Evolutionary conservation across 2,113 vertebrate species (phyloP).

Genomic region (Rhipidura dahli): DNA sequence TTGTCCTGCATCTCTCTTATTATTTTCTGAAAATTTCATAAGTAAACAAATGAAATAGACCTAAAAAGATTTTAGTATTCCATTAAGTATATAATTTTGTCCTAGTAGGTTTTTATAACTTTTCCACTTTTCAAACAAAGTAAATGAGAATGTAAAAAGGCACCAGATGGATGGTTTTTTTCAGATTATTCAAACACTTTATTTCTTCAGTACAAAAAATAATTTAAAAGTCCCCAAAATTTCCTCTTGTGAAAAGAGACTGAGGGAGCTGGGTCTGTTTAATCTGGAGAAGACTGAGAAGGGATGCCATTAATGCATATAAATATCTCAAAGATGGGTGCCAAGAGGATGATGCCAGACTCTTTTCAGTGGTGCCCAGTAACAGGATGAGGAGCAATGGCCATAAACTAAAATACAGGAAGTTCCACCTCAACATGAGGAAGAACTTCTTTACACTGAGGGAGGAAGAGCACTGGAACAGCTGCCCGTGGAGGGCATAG

Average conservation of each 20-base stretch:
- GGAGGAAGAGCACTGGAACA: not conserved
- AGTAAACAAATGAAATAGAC: not conserved
- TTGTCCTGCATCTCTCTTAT: not conserved
- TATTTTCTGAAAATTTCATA: not conserved
- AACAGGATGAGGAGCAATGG: not conserved
- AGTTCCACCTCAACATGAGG: not conserved
- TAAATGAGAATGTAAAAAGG: not conserved
- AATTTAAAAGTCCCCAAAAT: not conserved
- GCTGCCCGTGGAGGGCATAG: not conserved
- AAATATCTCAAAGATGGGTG: not conserved
- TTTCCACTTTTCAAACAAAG: not conserved
- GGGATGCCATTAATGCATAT: not conserved
- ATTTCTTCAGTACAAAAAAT: not conserved
- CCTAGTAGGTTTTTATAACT: not conserved
- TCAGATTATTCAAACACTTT: not conserved
- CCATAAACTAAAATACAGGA: not conserved
- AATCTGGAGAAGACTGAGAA: not conserved
- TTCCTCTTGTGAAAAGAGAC: not conserved
- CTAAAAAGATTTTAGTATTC: rapidly evolving
- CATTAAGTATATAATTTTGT: not conserved
- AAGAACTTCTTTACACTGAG: not conserved
- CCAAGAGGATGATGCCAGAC: not conserved
- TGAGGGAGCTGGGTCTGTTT: not conserved
- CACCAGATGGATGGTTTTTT: not conserved
- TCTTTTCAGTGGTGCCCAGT: not conserved